Base-by-base conservation (phyloP, 2,797 vertebrate genomes). In the Cuculus canorus region DNA sequence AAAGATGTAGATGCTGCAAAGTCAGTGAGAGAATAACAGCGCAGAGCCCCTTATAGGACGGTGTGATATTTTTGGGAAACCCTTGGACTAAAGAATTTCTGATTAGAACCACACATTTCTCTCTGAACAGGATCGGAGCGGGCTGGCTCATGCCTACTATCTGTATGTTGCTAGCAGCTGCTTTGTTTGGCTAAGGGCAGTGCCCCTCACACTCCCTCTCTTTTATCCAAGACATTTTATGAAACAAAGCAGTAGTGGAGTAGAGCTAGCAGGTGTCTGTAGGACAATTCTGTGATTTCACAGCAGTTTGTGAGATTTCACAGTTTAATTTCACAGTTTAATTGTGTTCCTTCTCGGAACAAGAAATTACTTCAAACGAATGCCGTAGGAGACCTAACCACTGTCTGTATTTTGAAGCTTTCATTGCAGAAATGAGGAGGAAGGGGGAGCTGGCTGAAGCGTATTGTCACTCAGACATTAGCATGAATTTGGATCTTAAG, bases 271-370 rank as follows among this genome's bases (percentile, higher is more conserved):
- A 22, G 86, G 81, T 92, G 86, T 45, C 83, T 82, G 81, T 73
- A 73, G 86, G 86, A 96, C 92, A 94, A 16, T 94, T 90, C 86
- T n/a, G 17, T 30, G n/a, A 93, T 95, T 96, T 93, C 75, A 93
- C 86, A 92, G 95, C 28, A 41, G 68, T 92, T 94, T 95, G 81
- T 94, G 86, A 85, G 71, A 93, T 94, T 96, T 95, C 92, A 91
- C 80, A 53, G 85, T 88, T 95, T 88, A 92, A 93, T 96, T 95
- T 93, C 90, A 91, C 82, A 86, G 80, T 92, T 94, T 94, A 86
- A 92, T 90, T 92, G 37, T 88, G 39, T 86, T 95, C 60, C 64
- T 90, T 90, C 81, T 92, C 19, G 8, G 77, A 93, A 81, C 43
- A 85, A 82, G 93, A 91, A 89, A 60, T 32, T 39, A 18, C 45